phyloP scores from a whole-genome alignment of 2,113 vertebrate genomes.

The Epinephelus fuscoguttatus region DNA sequence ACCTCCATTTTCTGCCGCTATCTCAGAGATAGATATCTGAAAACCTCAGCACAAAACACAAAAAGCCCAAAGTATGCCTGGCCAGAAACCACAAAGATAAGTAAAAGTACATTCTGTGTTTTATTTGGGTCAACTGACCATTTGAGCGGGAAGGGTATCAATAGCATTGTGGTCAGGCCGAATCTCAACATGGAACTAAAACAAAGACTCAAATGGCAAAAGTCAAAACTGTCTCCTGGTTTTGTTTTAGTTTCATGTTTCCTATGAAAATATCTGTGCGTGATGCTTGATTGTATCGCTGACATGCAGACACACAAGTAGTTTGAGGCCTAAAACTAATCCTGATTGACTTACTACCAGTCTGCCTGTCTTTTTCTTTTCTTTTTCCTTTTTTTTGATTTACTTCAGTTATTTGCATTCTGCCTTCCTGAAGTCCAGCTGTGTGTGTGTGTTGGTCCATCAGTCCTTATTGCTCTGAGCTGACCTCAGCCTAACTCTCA shows the following conservation, averaged over 20 bases:
- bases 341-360: neutral
- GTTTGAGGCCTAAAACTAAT: neutral
- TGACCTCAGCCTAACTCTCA: slow-evolving; percentile 19
- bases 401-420: neutral
- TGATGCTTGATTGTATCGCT: neutral
- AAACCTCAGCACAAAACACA: slow-evolving; percentile 11
- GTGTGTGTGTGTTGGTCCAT: slow-evolving; percentile 6
- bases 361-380: neutral
- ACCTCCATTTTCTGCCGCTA: neutral
- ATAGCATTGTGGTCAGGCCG: neutral
- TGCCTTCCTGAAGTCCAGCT: neutral
- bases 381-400: neutral
- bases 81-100: neutral
- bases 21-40: slow-evolving; percentile 2
- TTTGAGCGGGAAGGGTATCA: neutral
- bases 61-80: slow-evolving; percentile 4
- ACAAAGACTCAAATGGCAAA: slow-evolving; percentile 11
- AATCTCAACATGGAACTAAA: slow-evolving; percentile 22
- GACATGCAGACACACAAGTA: neutral
- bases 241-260: slow-evolving; percentile 21
- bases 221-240: neutral
- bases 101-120: neutral
- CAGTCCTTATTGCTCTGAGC: neutral
- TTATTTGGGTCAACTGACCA: slow-evolving; percentile 5
- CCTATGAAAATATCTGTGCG: slow-evolving; percentile 1